Evolutionary conservation across 2,797 vertebrate genomes (phyloP), one percentile per base, ranked within the genome.

Genomic region (Peromyscus eremicus): DNA sequence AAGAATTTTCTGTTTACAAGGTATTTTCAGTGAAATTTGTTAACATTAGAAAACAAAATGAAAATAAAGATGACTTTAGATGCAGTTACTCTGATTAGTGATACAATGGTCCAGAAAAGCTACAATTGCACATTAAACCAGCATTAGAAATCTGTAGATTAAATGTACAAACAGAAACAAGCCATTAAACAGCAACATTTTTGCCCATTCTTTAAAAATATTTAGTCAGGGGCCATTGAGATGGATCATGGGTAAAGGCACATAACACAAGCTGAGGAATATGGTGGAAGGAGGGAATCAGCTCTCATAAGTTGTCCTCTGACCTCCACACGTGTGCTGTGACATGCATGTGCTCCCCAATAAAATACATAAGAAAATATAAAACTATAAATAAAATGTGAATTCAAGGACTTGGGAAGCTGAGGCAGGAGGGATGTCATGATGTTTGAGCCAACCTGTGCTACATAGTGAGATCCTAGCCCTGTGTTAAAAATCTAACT

Each of bases 11-110:
- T 95, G 86, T 29, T 96, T 88, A 43, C 1, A 91, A 89, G 82
- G 71, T 88, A 91, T 76, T 92, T 52, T 97, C 60, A 91, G 16
- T 92, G 64, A 92, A 52, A 89, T 93, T 92, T 95, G 23, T 90
- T 95, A 87, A 87, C 77, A n/a, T 85, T 25, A 46, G 9, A 46
- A 85, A 84, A 64, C 60, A 82, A 66, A 49, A 68, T 29, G 23
- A 71, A 71, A 71, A 29, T 19, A 71, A 87, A 29, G 6, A 71
- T 2, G 32, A 29, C 84, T 55, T 87, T 70, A 87, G 46, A 71
- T 55, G 49, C 16, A 87, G 0, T 91, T 92, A 64, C 37, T 92
- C n/a, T 97, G 64, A 92, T 77, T 75, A 94, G 64, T 70, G n/a
- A 46, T 84, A 57, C 40, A 94, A 87, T 79, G 70, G 49, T 68